Evolutionary conservation across 1,140 invertebrate species (phyloP).

Genomic region (Centruroides vittatus): DNA sequence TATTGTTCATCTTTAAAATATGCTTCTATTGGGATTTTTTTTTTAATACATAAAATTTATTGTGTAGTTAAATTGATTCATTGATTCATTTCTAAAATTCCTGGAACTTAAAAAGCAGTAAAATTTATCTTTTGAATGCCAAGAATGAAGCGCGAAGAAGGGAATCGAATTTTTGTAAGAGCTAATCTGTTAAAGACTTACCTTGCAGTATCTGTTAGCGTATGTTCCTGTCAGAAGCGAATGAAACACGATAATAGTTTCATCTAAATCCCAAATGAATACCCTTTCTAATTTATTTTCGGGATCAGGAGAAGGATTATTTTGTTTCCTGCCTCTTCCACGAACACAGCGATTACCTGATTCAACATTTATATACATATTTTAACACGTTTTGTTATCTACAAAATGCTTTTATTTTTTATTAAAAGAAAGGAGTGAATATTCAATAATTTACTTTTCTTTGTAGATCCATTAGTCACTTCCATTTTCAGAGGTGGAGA

Average conservation of each 20-base stretch:
- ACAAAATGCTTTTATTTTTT: not conserved
- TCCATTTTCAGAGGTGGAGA: too few species aligned
- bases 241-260: conserved; percentile 95
- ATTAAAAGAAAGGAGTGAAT: not conserved
- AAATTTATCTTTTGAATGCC: too few species aligned
- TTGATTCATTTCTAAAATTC: too few species aligned
- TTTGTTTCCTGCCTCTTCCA: conserved; percentile 30
- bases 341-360: conserved; percentile 14
- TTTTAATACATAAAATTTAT: too few species aligned
- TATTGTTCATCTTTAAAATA: too few species aligned
- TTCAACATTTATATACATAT: not conserved
- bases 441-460: conserved; percentile 8
- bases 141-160: too few species aligned
- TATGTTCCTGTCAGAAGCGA: conserved; percentile 79
- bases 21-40: too few species aligned
- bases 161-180: not conserved
- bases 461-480: not conserved
- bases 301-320: conserved; percentile 46
- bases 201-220: conserved; percentile 76
- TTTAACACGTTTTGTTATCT: not conserved
- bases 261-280: conserved; percentile 97
- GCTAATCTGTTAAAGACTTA: conserved; percentile 24
- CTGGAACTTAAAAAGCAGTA: too few species aligned
- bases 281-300: conserved; percentile 77
- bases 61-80: too few species aligned